Conservation (phyloP, 1,140 invertebrate species). For the Euwallacea fornicatus region DNA sequence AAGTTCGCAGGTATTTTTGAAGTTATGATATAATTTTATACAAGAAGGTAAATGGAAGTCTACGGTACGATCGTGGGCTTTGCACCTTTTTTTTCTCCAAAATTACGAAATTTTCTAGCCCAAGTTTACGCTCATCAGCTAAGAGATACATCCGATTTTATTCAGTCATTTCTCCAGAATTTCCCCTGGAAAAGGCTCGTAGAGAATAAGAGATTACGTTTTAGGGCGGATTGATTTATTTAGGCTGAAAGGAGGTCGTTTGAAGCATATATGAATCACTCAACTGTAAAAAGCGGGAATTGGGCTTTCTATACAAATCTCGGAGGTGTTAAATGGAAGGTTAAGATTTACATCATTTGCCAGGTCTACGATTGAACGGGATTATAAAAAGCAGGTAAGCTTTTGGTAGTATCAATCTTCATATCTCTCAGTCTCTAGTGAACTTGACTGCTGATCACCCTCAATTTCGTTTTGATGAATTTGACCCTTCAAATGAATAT, state of each 20-base stretch:
- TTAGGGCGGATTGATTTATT: constrained; percentile 34
- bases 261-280: constrained; percentile 26
- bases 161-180: not conserved
- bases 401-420: too few relatives aligned
- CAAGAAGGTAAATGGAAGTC: constrained; percentile 11
- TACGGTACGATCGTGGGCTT: not conserved
- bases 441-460: too few relatives aligned
- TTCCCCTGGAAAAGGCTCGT: constrained; percentile 18
- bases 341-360: constrained; percentile 30
- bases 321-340: constrained; percentile 32
- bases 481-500: too few relatives aligned
- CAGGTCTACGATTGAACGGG: constrained; percentile 6
- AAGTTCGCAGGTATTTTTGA: constrained; percentile 13
- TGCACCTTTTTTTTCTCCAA: constrained; percentile 4
- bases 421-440: too few relatives aligned
- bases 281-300: constrained; percentile 26
- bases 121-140: too few relatives aligned
- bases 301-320: constrained; percentile 27
- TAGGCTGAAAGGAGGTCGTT: constrained; percentile 26
- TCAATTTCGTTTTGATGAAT: too few relatives aligned
- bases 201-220: constrained; percentile 27
- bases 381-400: constrained; percentile 8
- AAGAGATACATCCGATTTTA: constrained; percentile 3
- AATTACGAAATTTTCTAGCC: not conserved
- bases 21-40: constrained; percentile 12